These are phyloP conservation scores for Endotricha flammealis DNA, from an alignment of 2,888 invertebrate species.

Conservation along the genomic window DNA sequence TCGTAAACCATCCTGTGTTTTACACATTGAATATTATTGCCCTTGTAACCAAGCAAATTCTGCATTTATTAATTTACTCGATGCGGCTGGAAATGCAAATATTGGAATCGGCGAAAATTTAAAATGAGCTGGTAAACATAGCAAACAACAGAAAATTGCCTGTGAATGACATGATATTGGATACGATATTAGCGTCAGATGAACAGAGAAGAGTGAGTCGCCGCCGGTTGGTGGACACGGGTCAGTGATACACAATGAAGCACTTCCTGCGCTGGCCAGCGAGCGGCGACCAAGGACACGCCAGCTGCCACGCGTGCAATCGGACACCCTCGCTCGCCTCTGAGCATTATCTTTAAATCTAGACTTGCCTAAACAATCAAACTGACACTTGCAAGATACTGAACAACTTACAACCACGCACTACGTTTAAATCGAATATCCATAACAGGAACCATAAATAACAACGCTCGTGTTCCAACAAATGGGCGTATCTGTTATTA, in stretches of 20 bases:
- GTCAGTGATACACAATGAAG: slow-evolving; percentile 66
- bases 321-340: slow-evolving; percentile 6
- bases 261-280: slow-evolving; percentile 59
- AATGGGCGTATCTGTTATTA: slow-evolving; percentile 32
- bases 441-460: slow-evolving; percentile 13
- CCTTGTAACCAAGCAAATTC: too few species aligned
- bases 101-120: too few species aligned
- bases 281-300: slow-evolving; percentile 53
- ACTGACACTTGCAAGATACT: background rate
- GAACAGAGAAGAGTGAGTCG: slow-evolving; percentile 12
- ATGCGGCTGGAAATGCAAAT: too few species aligned
- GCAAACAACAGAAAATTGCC: background rate
- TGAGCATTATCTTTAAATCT: slow-evolving; percentile 4
- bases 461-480: slow-evolving; percentile 24
- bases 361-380: background rate
- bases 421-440: slow-evolving; percentile 6
- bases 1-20: slow-evolving; percentile 6
- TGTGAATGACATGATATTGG: slow-evolving; percentile 4
- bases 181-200: slow-evolving; percentile 7
- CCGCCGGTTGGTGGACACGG: slow-evolving; percentile 43
- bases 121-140: background rate
- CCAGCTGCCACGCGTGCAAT: slow-evolving; percentile 49
- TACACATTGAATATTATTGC: slow-evolving; percentile 9
- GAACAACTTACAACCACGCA: slow-evolving; percentile 3
- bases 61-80: too few species aligned